Percentiles rank a stretch among this genome's conserved stretches.
These are phyloP conservation scores for Illadopsis cleaveri DNA, from an alignment of 2,113 vertebrate species.

Conservation along the genomic window DNA sequence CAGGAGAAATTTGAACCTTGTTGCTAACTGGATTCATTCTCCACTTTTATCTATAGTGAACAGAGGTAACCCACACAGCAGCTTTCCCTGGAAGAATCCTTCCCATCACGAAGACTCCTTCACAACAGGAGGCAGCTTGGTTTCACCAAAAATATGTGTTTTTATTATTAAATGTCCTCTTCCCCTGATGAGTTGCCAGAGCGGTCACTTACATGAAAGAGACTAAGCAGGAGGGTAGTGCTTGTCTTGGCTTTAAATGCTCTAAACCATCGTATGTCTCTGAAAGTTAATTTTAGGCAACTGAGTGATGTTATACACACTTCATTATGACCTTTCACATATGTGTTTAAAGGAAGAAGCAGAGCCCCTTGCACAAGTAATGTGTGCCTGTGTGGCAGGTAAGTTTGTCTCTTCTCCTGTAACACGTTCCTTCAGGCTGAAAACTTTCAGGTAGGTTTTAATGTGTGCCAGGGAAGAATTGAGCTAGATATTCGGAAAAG, in stretches of 20 bases:
- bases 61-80: background rate
- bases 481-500: background rate
- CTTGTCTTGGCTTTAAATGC: background rate
- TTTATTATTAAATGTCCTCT: background rate
- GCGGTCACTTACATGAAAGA: accelerated
- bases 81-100: background rate
- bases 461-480: background rate
- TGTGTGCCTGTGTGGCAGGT: accelerated
- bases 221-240: accelerated
- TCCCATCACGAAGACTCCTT: background rate
- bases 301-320: background rate
- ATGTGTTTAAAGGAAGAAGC: background rate
- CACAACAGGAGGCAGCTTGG: background rate
- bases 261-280: accelerated
- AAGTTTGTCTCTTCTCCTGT: background rate
- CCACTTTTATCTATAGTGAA: background rate
- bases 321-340: accelerated
- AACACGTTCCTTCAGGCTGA: accelerated
- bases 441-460: background rate
- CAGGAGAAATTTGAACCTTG: background rate
- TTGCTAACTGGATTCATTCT: background rate
- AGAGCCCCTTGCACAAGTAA: too few relatives aligned
- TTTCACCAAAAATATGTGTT: accelerated
- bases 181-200: accelerated
- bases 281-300: background rate